Percentiles rank a stretch among this genome's conserved stretches.
Conservation (phyloP, 2,797 vertebrate species). For the Champsocephalus esox region DNA sequence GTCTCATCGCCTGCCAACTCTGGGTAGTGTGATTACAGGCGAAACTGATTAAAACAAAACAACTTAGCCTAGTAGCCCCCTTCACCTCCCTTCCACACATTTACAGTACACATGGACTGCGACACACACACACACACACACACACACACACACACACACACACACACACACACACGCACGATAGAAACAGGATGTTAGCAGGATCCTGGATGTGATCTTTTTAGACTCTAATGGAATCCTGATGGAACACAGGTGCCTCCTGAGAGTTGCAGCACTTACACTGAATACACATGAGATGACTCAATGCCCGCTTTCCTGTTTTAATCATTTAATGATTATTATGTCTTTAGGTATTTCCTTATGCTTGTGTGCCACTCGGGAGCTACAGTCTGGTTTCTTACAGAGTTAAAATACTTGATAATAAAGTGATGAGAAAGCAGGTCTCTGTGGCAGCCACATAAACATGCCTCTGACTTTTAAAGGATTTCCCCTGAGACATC, state of each 20-base stretch:
- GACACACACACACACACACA: slow-evolving; percentile 24
- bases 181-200: slow-evolving; percentile 75
- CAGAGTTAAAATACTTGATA: slow-evolving; percentile 71
- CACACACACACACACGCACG: slow-evolving; percentile 40
- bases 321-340: slow-evolving; percentile 83
- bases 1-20: slow-evolving; percentile 78
- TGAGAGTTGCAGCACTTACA: slow-evolving; percentile 63
- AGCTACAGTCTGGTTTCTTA: slow-evolving; percentile 55
- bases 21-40: slow-evolving; percentile 79
- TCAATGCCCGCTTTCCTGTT: slow-evolving; percentile 68
- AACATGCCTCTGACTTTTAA: slow-evolving; percentile 79
- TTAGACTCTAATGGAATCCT: slow-evolving; percentile 78
- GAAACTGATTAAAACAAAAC: slow-evolving; percentile 85
- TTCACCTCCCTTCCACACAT: slow-evolving; percentile 33
- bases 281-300: slow-evolving; percentile 74
- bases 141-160: slow-evolving; percentile 15
- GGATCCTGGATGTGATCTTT: slow-evolving; percentile 74
- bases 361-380: slow-evolving; percentile 54
- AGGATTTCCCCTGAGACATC: slow-evolving; percentile 82
- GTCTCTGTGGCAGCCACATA: slow-evolving; percentile 75
- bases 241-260: slow-evolving; percentile 83
- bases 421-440: slow-evolving; percentile 79
- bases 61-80: slow-evolving; percentile 54
- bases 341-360: slow-evolving; percentile 80
- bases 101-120: slow-evolving; percentile 57